A percentile compares a stretch with the other conserved stretches of the same genome.
These are phyloP conservation scores for Paedocypris micromegethes DNA, from an alignment of 2,797 vertebrate genomes.

Conservation along the genomic window DNA sequence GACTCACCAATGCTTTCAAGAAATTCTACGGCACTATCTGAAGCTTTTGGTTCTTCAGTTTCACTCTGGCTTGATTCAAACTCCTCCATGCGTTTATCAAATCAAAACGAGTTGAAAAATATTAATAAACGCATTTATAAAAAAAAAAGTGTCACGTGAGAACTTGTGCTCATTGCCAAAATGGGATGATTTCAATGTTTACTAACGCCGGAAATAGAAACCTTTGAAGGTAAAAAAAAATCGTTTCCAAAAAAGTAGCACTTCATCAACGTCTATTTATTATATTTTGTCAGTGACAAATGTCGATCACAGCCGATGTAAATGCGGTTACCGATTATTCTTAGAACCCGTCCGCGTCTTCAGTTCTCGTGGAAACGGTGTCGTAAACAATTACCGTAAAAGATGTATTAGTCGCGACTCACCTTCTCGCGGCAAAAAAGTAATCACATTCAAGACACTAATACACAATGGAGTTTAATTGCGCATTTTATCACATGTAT, in stretches of 20 bases:
- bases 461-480: neutral
- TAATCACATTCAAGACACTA: neutral
- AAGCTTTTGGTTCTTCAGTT: conserved; percentile 46
- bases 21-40: conserved; percentile 59
- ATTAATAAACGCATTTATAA: no score
- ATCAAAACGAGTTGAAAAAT: neutral
- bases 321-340: conserved; percentile 26
- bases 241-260: no score
- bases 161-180: no score
- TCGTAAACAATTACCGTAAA: conserved; percentile 42
- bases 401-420: neutral
- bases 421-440: neutral
- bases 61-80: neutral
- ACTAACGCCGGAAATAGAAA: no score
- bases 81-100: conserved; percentile 37
- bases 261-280: no score
- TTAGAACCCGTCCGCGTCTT: neutral
- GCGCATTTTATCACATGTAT: no score
- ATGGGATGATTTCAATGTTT: no score
- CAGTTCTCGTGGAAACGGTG: conserved; percentile 53
- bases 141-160: no score
- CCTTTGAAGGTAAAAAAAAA: no score
- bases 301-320: neutral
- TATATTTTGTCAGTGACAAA: no score
- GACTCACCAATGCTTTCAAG: conserved; percentile 60